Conservation (phyloP, 2,888 invertebrate species). For the Ctena decussata region DNA sequence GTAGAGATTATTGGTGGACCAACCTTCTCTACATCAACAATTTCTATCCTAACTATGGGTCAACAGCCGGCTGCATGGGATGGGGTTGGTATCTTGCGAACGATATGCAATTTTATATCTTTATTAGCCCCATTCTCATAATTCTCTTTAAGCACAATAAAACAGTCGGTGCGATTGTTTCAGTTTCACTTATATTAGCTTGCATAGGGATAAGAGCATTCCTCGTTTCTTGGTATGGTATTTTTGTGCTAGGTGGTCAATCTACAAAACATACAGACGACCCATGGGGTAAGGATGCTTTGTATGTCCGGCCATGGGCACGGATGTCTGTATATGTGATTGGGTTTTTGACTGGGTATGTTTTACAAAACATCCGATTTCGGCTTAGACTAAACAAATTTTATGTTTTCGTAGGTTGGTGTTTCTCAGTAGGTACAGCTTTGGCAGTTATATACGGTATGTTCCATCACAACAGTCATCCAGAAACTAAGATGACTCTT, state of each 20-base stretch:
- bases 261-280: slow-evolving; percentile 49
- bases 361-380: slow-evolving; percentile 75
- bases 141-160: slow-evolving; percentile 24
- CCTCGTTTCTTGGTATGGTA: slow-evolving; percentile 28
- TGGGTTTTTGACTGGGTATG: slow-evolving; percentile 86
- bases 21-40: slow-evolving; percentile 81
- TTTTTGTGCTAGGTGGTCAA: not conserved
- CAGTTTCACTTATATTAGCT: slow-evolving; percentile 24
- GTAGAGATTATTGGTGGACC: slow-evolving; percentile 81
- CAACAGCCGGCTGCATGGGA: slow-evolving; percentile 71
- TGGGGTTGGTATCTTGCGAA: slow-evolving; percentile 72
- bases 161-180: slow-evolving; percentile 18
- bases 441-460: slow-evolving; percentile 81
- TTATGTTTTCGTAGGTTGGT: slow-evolving; percentile 74
- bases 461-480: slow-evolving; percentile 74
- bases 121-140: slow-evolving; percentile 68
- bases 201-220: slow-evolving; percentile 18
- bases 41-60: slow-evolving; percentile 70
- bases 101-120: slow-evolving; percentile 75
- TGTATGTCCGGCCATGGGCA: slow-evolving; percentile 86
- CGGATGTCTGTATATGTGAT: slow-evolving; percentile 86
- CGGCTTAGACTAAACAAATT: slow-evolving; percentile 64
- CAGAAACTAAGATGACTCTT: slow-evolving; percentile 60
- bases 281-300: slow-evolving; percentile 31
- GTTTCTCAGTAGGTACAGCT: slow-evolving; percentile 66